Evolutionary conservation across 2,888 invertebrate genomes (phyloP).

Genomic region (Mesorhabditis belari): DNA sequence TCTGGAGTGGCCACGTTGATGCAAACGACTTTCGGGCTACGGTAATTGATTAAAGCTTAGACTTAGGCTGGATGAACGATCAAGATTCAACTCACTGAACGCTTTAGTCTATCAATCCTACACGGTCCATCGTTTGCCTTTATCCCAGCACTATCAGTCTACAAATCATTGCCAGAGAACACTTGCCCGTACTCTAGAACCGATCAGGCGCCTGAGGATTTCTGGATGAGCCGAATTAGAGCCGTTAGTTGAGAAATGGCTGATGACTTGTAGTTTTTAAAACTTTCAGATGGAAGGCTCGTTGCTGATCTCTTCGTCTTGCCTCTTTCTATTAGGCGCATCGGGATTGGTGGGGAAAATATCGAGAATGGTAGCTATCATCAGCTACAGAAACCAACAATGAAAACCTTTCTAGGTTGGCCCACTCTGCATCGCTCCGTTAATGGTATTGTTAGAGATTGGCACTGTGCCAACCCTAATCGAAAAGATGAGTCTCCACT

Average conservation of each 20-base stretch:
- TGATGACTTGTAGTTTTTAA: not conserved
- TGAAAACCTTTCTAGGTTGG: constrained; percentile 33
- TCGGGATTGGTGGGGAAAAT: constrained; percentile 34
- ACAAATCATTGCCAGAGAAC: constrained; percentile 18
- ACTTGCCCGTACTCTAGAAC: constrained; percentile 16
- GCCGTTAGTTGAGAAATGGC: not conserved
- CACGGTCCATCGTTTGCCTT: constrained; percentile 51
- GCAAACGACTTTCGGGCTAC: constrained; percentile 42
- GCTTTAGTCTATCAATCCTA: constrained; percentile 41
- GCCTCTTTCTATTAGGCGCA: constrained; percentile 40
- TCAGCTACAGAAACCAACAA: too few relatives aligned
- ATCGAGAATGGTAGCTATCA: constrained; percentile 20
- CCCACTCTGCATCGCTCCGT: constrained; percentile 44
- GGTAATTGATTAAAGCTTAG: constrained; percentile 15
- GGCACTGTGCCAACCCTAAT: constrained; percentile 33
- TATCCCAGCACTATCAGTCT: constrained; percentile 41
- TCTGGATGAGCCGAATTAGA: constrained; percentile 8
- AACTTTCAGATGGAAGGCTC: constrained; percentile 38
- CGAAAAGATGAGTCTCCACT: constrained; percentile 36
- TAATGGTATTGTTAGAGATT: constrained; percentile 34
- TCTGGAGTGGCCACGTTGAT: constrained; percentile 42
- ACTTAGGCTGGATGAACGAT: too few relatives aligned
- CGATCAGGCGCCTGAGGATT: constrained; percentile 2
- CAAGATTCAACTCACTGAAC: not conserved
- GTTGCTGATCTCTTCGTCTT: constrained; percentile 33